Evolutionary conservation across 37 sponge, comb jelly and placozoan species (phyloP), one percentile per base, ranked within the genome.

Genomic region (Hexactinellida sp.): DNA sequence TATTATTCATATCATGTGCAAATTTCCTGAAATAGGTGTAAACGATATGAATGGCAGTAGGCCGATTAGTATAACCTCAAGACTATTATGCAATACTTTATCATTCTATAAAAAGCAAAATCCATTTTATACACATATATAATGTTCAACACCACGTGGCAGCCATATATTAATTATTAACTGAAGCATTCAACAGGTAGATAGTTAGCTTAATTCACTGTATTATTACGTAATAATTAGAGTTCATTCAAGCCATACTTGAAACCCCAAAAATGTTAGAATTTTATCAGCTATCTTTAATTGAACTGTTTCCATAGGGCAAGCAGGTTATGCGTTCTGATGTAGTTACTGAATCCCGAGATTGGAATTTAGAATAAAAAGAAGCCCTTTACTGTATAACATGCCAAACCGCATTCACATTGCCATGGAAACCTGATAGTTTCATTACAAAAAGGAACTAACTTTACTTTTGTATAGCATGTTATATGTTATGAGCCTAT

Each of bases 361-460:
- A 63, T 63, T 63, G 52, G 52, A 47, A 47, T 63, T n/a, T 63
- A 63, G 5, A 23, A 63, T 63, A 63, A 63, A 63, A n/a, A 63
- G 76, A 63, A 63, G 76, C 76, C 76, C 30, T 63, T 63, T 63
- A 63, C 13, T 63, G 30, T 63, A n/a, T 63, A 7, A 63, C 76
- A 63, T 63, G 76, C 76, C 76, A 63, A 63, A 63, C 76, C 76
- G 76, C 76, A 63, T 63, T 10, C 21, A 25, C 76, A 63, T 63
- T 63, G 76, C 76, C 76, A 63, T 63, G 34, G 76, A 63, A 63
- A 63, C 76, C 76, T 23, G 76, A 63, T 63, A 63, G 76, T 63
- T 63, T 63, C 76, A 63, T 63, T 63, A 63, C 76, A 63, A 63
- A 63, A 63, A 28, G 76, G 76, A 63, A 63, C 76, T 63, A 63